These are phyloP conservation scores for Orthonevra nobilis DNA, from an alignment of 2,888 invertebrate genomes.

Conservation along the genomic window DNA sequence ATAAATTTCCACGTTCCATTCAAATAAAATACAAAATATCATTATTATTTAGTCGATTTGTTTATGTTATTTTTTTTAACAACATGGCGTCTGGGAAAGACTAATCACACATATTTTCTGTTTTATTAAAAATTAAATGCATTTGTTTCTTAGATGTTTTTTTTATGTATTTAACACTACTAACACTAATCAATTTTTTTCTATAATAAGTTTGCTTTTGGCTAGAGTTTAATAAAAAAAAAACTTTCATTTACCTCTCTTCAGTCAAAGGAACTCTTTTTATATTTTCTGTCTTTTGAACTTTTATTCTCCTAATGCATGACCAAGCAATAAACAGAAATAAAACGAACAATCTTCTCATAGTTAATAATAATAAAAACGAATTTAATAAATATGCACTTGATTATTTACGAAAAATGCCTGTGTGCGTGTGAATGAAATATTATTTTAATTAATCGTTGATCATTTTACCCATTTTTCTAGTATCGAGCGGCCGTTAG, in stretches of 20 bases:
- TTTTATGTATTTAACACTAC: slow-evolving; percentile 50
- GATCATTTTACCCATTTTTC: slow-evolving; percentile 56
- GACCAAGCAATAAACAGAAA: slow-evolving; percentile 46
- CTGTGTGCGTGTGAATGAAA: slow-evolving; percentile 41
- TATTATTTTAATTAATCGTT: slow-evolving; percentile 61
- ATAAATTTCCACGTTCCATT: slow-evolving; percentile 48
- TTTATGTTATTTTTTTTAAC: slow-evolving; percentile 71
- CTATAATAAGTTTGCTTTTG: slow-evolving; percentile 27
- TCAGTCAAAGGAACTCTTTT: neutral
- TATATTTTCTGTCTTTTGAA: too few species aligned
- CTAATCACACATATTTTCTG: slow-evolving; percentile 78
- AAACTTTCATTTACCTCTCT: slow-evolving; percentile 7
- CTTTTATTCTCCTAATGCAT: too few species aligned
- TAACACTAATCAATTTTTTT: slow-evolving; percentile 47
- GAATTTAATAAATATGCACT: slow-evolving; percentile 28
- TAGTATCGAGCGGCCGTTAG: slow-evolving; percentile 94
- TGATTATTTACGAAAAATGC: slow-evolving; percentile 3
- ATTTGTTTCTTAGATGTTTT: slow-evolving; percentile 60
- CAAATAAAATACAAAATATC: slow-evolving; percentile 65
- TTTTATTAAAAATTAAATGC: slow-evolving; percentile 50
- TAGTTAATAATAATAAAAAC: slow-evolving; percentile 3
- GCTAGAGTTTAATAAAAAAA: too few species aligned
- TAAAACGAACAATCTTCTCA: too few species aligned
- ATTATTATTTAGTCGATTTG: slow-evolving; percentile 69
- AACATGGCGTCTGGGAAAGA: slow-evolving; percentile 80